phyloP scores from a whole-genome alignment of 2,888 invertebrate species.

The Heliothis peltigera region DNA sequence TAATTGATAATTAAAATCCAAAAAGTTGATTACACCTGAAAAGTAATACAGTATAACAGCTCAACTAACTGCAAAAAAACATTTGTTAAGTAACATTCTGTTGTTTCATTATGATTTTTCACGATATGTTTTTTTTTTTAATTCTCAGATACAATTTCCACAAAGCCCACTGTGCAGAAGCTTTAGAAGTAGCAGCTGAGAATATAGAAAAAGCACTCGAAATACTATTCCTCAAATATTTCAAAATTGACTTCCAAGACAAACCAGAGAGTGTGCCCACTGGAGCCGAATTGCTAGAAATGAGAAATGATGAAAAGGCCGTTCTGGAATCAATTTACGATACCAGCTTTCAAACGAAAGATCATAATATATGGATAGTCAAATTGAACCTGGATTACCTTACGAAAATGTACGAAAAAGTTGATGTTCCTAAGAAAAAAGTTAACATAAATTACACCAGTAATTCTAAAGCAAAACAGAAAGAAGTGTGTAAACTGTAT shows the following conservation, averaged over 20 bases:
- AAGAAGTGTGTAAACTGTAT: slow-evolving; percentile 91
- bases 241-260: slow-evolving; percentile 82
- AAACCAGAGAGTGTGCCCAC: slow-evolving; percentile 83
- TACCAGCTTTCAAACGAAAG: slow-evolving; percentile 91
- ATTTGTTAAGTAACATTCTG: no score
- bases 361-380: slow-evolving; percentile 93
- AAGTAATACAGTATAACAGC: no score
- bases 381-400: slow-evolving; percentile 92
- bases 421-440: slow-evolving; percentile 81
- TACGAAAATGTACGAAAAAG: slow-evolving; percentile 87
- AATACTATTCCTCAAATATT: slow-evolving; percentile 93
- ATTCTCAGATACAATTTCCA: slow-evolving; percentile 93
- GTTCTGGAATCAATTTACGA: slow-evolving; percentile 95
- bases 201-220: slow-evolving; percentile 93
- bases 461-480: slow-evolving; percentile 85
- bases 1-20: no score
- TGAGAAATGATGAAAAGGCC: slow-evolving; percentile 92
- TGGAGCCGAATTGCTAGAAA: slow-evolving; percentile 90
- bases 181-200: slow-evolving; percentile 91
- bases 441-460: slow-evolving; percentile 80
- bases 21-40: no score
- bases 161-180: slow-evolving; percentile 93
- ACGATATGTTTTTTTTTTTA: not conserved
- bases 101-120: no score
- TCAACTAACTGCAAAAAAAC: no score